Evolutionary conservation across 2,113 vertebrate genomes (phyloP).

Genomic region (Grantiella picta): DNA sequence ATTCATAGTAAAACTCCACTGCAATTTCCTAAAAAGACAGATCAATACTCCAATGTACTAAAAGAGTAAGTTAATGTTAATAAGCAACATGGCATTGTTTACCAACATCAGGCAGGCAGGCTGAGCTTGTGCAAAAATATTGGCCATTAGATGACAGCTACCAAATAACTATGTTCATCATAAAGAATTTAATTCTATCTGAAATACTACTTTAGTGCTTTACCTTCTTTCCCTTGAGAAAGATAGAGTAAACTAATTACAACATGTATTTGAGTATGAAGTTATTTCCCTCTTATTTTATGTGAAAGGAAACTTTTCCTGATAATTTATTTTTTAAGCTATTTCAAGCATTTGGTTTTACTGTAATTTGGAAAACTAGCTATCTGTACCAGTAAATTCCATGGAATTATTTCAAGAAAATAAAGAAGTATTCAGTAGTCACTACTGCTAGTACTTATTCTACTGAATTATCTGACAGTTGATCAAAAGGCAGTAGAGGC

Average conservation of each 20-base stretch:
- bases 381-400: neutral
- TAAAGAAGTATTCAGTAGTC: neutral
- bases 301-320: neutral
- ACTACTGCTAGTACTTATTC: neutral
- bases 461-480: neutral
- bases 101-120: neutral
- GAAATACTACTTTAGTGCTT: neutral
- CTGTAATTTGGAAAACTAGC: neutral
- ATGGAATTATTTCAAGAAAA: neutral
- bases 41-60: neutral
- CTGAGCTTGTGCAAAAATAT: neutral
- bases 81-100: neutral
- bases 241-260: neutral
- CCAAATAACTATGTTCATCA: neutral
- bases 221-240: neutral
- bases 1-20: neutral
- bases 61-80: neutral
- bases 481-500: neutral
- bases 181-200: neutral
- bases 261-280: neutral
- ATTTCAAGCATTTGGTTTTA: neutral
- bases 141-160: neutral
- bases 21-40: neutral
- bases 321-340: neutral
- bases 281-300: neutral